A percentile compares a stretch with the other conserved stretches of the same genome.
These are phyloP conservation scores for Lasioglossum vierecki DNA, from an alignment of 2,888 invertebrate species.

Conservation along the genomic window DNA sequence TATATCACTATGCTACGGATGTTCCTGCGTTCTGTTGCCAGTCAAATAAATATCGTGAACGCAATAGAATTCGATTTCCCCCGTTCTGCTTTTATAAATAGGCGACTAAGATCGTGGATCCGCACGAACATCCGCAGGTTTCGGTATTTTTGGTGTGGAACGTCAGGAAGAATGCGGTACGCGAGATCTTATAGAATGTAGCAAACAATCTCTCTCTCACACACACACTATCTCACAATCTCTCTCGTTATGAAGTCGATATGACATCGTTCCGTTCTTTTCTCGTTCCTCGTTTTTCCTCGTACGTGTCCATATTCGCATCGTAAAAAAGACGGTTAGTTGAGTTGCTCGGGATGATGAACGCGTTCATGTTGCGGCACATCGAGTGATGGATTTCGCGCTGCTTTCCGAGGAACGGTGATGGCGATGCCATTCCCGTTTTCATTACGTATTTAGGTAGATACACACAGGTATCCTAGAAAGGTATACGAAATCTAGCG, in stretches of 20 bases:
- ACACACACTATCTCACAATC: neutral
- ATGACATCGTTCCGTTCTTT: constrained; percentile 21
- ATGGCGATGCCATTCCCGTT: constrained; percentile 36
- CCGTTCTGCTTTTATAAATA: neutral
- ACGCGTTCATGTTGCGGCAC: constrained; percentile 33
- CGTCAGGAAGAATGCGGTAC: neutral
- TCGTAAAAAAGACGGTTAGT: constrained; percentile 47
- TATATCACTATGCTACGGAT: constrained; percentile 4
- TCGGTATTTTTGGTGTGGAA: constrained; percentile 9
- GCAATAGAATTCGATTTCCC: neutral
- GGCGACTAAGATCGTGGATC: neutral
- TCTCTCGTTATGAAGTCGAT: constrained; percentile 24
- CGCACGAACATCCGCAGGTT: neutral
- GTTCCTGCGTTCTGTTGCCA: neutral
- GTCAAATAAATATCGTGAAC: constrained; percentile 2
- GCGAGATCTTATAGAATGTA: constrained; percentile 31
- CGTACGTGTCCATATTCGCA: constrained; percentile 2
- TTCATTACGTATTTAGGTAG: constrained; percentile 61
- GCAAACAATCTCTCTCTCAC: constrained; percentile 7
- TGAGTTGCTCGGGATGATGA: constrained; percentile 32
- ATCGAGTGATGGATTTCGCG: constrained; percentile 35
- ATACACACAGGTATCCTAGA: constrained; percentile 65
- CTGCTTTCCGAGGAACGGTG: constrained; percentile 40
- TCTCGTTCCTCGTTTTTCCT: neutral
- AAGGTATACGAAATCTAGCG: constrained; percentile 72